Evolutionary conservation across 2,888 invertebrate genomes (phyloP), one percentile per base, ranked within the genome.

Genomic region (Hartigia nigra): DNA sequence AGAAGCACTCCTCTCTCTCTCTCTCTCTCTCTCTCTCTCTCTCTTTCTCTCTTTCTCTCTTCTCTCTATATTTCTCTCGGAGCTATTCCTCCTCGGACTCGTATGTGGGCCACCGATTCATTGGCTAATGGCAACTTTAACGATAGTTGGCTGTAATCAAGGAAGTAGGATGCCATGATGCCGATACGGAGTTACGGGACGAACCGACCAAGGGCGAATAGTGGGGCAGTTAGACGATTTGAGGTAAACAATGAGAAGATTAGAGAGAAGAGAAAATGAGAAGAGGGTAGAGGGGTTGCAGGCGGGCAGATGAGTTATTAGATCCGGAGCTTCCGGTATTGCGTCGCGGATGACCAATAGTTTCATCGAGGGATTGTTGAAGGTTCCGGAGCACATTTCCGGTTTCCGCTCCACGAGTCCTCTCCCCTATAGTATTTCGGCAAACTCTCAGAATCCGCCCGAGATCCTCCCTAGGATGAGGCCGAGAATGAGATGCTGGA

Each of bases 351-450:
- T 91, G 91, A 91, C 91, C 91, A 91, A 91, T 91, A 91, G 91
- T 91, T 91, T 91, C 91, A 91, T 91, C 91, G 91, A 91, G 91
- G 91, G 90, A 91, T 91, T 91, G 91, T 91, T 91, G 90, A 91
- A 91, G 91, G 88, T 91, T 92, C 92, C 92, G 92, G 90, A 89
- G 88, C 92, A 92, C 92, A 92, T 92, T 92, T 92, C 92, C 92
- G 89, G 89, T 89, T 92, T 92, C 92, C 92, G 92, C 86, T 87
- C 83, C 84, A 82, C 87, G 89, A 86, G 87, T 87, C 87, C 80
- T 34, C 72, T 72, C 72, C 34, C 72, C 72, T 72, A 32, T 31
- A 34, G 72, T 12, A 72, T 72, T 34, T 31, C 9, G 69, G 81
- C 82, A 81, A 83, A 81, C 86, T 85, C 86, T 82, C 82, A 81